Base-by-base conservation (phyloP, 2,888 invertebrate species). In the Dynastes maya region DNA sequence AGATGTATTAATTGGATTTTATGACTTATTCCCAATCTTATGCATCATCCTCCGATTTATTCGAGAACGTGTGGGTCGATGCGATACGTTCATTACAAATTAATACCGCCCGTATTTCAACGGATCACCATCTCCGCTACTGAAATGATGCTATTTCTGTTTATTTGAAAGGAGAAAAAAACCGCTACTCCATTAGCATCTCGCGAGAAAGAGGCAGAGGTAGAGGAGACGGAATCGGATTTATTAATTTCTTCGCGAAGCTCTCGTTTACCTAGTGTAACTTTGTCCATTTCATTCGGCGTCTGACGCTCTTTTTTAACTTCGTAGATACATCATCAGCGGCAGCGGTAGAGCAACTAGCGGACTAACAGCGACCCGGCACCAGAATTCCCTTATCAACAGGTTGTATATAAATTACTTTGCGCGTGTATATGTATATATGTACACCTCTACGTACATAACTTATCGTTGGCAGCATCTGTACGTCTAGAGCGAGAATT, bases 301-400 rank as follows among this genome's bases (percentile, higher is more conserved):
- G 32, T 45, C 11, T 45, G 9, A 45, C 1, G 9, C 45, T 45
- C 11, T 45, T 45, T 45, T 45, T 8, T 45, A 9, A 45, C 11
- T 11, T 11, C 45, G 45, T 11, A 8, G 45, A 11, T 45, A 45
- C 8, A 45, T 45, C 45, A 45, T 45, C 45, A 11, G 8, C 45
- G 45, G 8, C 45, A 11, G 8, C 45, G 45, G 45, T 45, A 45
- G 45, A 45, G 45, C 11, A 11, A 45, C 45, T 45, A 45, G 45
- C 45, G 45, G 11, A 45, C 45, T 45, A 45, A 45, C 45, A 11
- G 11, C 45, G 45, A 45, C 45, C 29, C 29, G 29, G 29, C 16
- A 27, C 58, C 22, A 9, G 58, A 61, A 29, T 75, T 27, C 75
- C 29, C 63, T 75, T 75, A 75, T 75, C 75, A 75, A 75, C 75